Percentiles rank a stretch among this genome's conserved stretches.
Evolutionary conservation across 35 echinoderm and acorn worm species (phyloP).

Genomic region (Diadema setosum): DNA sequence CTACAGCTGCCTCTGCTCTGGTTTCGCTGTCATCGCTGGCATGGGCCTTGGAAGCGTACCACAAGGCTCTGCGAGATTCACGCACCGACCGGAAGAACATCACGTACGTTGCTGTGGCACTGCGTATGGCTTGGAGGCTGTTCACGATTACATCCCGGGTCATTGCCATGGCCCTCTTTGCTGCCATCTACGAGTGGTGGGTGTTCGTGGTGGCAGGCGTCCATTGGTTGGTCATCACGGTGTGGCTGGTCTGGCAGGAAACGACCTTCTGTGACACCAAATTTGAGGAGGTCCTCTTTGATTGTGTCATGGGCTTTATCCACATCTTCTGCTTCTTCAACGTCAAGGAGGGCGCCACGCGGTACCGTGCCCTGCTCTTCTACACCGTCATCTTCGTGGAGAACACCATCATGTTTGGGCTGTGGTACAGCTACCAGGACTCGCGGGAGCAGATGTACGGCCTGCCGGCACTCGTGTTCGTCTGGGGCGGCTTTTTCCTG

Average conservation of each 20-base stretch:
- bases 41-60: conserved; percentile 91
- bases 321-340: conserved; percentile 99
- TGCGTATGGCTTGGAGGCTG: conserved; percentile 73
- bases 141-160: conserved; percentile 91
- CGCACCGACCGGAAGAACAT: conserved; percentile 73
- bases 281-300: conserved; percentile 83
- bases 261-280: conserved; percentile 86
- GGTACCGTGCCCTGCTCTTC: conserved; percentile 55
- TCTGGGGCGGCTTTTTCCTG: conserved; percentile 87
- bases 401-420: conserved; percentile 73
- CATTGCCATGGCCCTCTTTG: conserved; percentile 77
- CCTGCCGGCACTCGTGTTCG: conserved; percentile 64
- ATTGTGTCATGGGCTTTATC: conserved; percentile 84
- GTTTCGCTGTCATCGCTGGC: conserved; percentile 68
- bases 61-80: conserved; percentile 90
- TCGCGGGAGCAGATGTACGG: conserved; percentile 42
- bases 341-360: conserved; percentile 86
- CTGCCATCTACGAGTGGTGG: conserved; percentile 67
- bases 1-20: conserved; percentile 68
- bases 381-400: conserved; percentile 78
- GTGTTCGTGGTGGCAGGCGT: conserved; percentile 60
- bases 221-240: conserved; percentile 85
- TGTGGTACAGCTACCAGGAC: conserved; percentile 74
- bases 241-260: conserved; percentile 70
- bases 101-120: conserved; percentile 46